Percentiles rank a stretch among this genome's conserved stretches.
These are phyloP conservation scores for Ovibos moschatus DNA, from an alignment of 2,113 vertebrate species.

Conservation along the genomic window DNA sequence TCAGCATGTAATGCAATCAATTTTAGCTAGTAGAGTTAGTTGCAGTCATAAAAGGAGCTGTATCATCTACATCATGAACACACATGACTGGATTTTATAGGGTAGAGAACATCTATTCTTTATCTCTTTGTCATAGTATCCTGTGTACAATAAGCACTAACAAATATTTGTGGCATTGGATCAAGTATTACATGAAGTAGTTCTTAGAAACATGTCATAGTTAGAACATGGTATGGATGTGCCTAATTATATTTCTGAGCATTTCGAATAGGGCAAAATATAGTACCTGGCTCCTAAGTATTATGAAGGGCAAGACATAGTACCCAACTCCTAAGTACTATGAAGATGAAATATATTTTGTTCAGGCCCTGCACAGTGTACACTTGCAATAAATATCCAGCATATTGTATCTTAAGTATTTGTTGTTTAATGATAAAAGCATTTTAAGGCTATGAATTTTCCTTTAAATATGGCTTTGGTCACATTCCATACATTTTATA, in stretches of 20 bases:
- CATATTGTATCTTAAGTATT: conserved; percentile 21
- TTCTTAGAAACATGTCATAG: conserved; percentile 31
- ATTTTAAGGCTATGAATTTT: background rate
- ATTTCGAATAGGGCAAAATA: conserved; percentile 1
- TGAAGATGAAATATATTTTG: conserved; percentile 16
- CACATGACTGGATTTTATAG: background rate
- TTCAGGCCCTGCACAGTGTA: background rate
- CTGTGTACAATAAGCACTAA: background rate
- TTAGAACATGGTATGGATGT: background rate
- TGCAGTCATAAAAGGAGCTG: background rate
- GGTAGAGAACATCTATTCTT: background rate
- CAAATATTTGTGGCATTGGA: background rate
- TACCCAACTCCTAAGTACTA: background rate
- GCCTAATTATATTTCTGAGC: background rate
- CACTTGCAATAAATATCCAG: conserved; percentile 21
- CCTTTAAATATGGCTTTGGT: conserved; percentile 19
- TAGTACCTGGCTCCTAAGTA: background rate
- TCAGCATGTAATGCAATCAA: background rate
- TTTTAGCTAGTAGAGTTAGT: background rate
- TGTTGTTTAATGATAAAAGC: conserved; percentile 24
- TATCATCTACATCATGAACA: background rate
- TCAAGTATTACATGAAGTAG: conserved; percentile 24
- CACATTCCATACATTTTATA: conserved; percentile 25
- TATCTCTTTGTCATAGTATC: background rate
- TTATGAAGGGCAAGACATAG: background rate